Percentiles rank a stretch among this genome's conserved stretches.
phyloP scores from a whole-genome alignment of 1,140 invertebrate species.

The Ceratitis capitata region DNA sequence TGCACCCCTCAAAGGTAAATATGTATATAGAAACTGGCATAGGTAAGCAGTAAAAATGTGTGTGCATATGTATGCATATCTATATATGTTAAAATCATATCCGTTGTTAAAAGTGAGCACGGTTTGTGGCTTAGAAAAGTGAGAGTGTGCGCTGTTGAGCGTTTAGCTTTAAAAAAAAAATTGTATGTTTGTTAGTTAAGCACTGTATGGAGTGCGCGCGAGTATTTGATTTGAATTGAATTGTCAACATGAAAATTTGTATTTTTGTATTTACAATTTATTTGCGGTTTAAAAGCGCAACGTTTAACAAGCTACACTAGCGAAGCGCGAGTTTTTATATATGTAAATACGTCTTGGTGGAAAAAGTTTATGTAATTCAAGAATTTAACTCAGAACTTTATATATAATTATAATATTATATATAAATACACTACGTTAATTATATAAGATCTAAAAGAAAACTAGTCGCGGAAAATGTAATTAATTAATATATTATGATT shows the following conservation, averaged over 20 bases:
- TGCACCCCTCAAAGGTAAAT: neutral
- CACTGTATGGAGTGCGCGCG: neutral
- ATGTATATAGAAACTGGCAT: neutral
- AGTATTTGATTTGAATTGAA: slow-evolving; percentile 25
- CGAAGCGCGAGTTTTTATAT: neutral
- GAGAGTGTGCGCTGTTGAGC: neutral
- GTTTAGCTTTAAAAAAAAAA: neutral
- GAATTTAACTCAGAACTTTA: neutral
- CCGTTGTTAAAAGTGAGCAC: slow-evolving; percentile 1
- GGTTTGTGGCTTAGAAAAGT: slow-evolving; percentile 1
- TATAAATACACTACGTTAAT: too few species aligned
- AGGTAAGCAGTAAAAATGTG: neutral
- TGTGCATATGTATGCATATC: neutral
- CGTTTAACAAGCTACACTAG: neutral
- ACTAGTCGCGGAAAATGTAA: neutral
- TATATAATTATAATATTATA: neutral
- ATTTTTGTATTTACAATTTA: slow-evolving; percentile 23
- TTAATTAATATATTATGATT: neutral
- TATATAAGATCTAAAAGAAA: too few species aligned
- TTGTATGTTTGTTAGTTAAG: neutral
- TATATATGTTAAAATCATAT: neutral
- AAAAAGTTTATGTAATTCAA: neutral
- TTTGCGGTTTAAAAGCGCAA: slow-evolving; percentile 28
- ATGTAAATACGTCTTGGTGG: too few species aligned
- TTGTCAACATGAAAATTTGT: slow-evolving; percentile 24